These are phyloP conservation scores for Meles meles DNA, from an alignment of 2,113 vertebrate species.

Conservation along the genomic window DNA sequence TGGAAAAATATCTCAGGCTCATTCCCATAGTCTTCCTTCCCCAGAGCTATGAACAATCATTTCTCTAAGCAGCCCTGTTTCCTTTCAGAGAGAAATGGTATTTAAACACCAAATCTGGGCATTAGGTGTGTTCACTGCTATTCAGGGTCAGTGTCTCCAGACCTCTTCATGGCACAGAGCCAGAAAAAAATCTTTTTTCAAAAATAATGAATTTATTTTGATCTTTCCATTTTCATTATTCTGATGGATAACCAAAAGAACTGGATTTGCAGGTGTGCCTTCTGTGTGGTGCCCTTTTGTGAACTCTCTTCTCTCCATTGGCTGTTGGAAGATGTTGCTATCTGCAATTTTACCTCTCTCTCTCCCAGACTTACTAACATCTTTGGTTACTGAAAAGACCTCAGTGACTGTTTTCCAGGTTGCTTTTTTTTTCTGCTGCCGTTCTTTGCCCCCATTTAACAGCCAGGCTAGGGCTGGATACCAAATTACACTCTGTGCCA, in stretches of 20 bases:
- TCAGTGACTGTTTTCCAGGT: background rate
- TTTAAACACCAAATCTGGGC: constrained; percentile 27
- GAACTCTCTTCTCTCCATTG: background rate
- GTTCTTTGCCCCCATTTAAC: background rate
- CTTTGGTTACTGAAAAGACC: constrained; percentile 16
- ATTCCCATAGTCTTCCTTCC: background rate
- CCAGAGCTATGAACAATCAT: background rate
- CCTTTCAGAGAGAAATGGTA: background rate
- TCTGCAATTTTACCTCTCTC: background rate
- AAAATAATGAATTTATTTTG: constrained; percentile 1
- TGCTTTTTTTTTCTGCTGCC: background rate
- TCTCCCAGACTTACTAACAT: background rate
- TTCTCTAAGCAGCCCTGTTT: constrained; percentile 2
- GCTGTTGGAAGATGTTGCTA: background rate
- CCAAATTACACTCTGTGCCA: background rate
- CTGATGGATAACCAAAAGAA: background rate
- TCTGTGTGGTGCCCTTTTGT: background rate
- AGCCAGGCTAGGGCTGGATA: background rate
- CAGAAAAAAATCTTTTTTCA: background rate
- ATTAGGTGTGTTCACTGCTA: background rate
- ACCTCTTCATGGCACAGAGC: background rate
- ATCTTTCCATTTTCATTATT: constrained; percentile 11
- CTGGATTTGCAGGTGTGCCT: background rate
- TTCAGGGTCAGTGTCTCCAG: background rate
- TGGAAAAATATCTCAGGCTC: constrained; percentile 18